phyloP scores from a whole-genome alignment of 2,113 vertebrate genomes.

The Oncorhynchus mykiss region DNA sequence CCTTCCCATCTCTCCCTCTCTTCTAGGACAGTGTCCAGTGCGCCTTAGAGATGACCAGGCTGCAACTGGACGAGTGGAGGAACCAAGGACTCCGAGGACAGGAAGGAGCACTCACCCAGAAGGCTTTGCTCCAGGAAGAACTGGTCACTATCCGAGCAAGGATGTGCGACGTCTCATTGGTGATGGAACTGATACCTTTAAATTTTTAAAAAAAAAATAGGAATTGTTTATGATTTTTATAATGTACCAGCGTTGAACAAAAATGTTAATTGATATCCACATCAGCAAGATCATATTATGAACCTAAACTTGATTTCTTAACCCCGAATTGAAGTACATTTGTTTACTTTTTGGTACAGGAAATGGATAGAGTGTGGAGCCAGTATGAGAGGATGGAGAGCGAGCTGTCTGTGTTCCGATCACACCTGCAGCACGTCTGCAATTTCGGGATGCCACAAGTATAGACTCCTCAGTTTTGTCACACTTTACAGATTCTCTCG shows the following conservation, averaged over 20 bases:
- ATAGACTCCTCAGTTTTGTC: conserved; percentile 18
- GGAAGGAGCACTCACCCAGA: conserved; percentile 75
- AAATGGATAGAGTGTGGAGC: conserved; percentile 82
- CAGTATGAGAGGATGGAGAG: conserved; percentile 83
- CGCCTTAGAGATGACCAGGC: conserved; percentile 78
- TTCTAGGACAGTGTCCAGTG: conserved; percentile 81
- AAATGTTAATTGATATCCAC: too few species aligned
- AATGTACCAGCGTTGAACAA: too few species aligned
- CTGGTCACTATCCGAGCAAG: conserved; percentile 83
- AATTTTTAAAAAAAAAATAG: too few species aligned
- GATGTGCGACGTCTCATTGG: conserved; percentile 82
- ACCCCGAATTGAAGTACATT: conserved; percentile 54
- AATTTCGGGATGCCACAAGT: conserved; percentile 83
- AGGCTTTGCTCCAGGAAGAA: conserved; percentile 85
- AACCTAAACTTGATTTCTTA: conserved; percentile 3
- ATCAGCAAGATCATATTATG: too few species aligned
- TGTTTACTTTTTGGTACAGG: conserved; percentile 58
- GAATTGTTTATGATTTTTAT: not conserved
- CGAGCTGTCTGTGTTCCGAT: conserved; percentile 80
- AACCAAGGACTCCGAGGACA: conserved; percentile 48
- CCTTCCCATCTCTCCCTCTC: not conserved
- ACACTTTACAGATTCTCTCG: too few species aligned
- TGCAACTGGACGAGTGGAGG: conserved; percentile 75
- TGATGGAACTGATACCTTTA: conserved; percentile 42
- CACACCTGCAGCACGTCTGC: conserved; percentile 83